Evolutionary conservation across 2,113 vertebrate genomes (phyloP).

Genomic region (Rhynchomys soricoides): DNA sequence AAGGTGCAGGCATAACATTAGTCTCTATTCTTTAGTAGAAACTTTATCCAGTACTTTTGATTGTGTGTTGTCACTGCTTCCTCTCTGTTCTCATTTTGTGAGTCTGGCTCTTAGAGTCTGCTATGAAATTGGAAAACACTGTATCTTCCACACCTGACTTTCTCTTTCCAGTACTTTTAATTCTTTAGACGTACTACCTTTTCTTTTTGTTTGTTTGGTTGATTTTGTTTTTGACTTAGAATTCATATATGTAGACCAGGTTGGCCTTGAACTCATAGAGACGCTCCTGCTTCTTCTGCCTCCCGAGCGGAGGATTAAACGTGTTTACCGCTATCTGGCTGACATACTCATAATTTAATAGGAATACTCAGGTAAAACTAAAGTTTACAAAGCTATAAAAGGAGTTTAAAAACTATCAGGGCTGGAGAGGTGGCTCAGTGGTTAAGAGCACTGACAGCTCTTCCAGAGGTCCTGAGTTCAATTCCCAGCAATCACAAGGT

Average conservation of each 20-base stretch:
- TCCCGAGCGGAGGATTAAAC: not conserved
- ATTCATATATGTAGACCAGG: not conserved
- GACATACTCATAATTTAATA: conserved; percentile 22
- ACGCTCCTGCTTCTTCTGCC: not conserved
- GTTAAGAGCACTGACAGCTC: too few relatives aligned
- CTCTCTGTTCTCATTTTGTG: not conserved
- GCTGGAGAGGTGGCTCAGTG: too few relatives aligned
- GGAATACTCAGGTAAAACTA: not conserved
- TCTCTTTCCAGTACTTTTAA: not conserved
- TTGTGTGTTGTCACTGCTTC: not conserved
- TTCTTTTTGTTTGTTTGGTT: not conserved
- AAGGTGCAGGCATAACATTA: not conserved
- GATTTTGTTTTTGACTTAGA: not conserved
- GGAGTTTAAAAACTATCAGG: not conserved
- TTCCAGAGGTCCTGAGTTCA: too few relatives aligned
- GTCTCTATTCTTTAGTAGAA: not conserved
- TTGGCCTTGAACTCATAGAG: not conserved
- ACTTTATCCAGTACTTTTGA: conserved; percentile 11
- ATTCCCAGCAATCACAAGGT: too few relatives aligned
- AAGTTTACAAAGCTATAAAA: conserved; percentile 14
- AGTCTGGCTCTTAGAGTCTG: conserved; percentile 2
- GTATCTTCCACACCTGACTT: not conserved
- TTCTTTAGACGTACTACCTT: not conserved
- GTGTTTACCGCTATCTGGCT: not conserved
- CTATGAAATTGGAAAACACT: not conserved